These are phyloP conservation scores for Cyprinodon variegatus DNA, from an alignment of 2,113 vertebrate genomes.

Conservation along the genomic window DNA sequence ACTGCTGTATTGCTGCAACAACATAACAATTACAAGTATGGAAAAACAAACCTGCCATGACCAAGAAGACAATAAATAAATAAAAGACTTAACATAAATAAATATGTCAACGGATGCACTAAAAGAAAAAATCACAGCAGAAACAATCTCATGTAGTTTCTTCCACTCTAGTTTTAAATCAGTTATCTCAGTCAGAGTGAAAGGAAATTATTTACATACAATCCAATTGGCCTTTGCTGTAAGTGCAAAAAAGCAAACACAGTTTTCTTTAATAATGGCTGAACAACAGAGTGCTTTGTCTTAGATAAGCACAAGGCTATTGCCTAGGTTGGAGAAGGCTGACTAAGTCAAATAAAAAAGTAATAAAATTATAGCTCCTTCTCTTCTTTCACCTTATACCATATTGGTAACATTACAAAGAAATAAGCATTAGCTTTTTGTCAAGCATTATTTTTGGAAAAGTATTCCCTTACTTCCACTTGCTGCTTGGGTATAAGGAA, in stretches of 20 bases:
- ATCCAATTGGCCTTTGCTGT: background rate
- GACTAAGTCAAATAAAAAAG: background rate
- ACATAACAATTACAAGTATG: no score
- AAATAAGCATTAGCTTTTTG: constrained; percentile 31
- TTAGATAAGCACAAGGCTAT: background rate
- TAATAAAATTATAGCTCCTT: background rate
- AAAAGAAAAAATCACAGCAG: background rate
- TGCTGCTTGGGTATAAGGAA: constrained; percentile 17
- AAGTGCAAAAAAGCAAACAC: background rate
- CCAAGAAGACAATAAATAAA: background rate
- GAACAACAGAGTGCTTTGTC: background rate
- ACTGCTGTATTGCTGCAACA: background rate
- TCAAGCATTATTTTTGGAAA: background rate
- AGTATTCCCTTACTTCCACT: constrained; percentile 7
- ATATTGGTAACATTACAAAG: constrained; percentile 14
- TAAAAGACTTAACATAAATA: background rate
- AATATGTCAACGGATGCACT: background rate
- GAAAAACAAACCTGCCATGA: no score
- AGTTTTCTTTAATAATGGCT: background rate
- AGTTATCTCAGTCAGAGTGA: background rate
- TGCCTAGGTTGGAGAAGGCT: background rate
- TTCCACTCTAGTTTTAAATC: background rate
- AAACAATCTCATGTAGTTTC: background rate
- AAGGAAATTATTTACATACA: background rate
- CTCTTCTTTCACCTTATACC: constrained; percentile 14